Conservation (phyloP, 2,797 vertebrate species). For the Gambelia wislizenii region DNA sequence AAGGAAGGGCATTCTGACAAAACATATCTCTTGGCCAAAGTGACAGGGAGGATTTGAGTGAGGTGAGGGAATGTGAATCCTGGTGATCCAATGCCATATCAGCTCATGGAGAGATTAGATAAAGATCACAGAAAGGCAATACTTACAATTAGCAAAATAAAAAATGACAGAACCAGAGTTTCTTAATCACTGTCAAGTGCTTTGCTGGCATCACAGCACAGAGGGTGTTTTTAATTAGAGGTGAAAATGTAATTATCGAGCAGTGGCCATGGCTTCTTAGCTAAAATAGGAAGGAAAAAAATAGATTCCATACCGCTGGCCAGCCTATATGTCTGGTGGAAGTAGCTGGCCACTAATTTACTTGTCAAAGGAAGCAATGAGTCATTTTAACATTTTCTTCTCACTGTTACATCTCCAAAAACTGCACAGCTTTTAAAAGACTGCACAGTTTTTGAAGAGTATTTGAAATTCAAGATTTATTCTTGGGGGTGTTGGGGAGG, state of each 20-base stretch:
- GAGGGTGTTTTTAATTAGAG: conserved; percentile 33
- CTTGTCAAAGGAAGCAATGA: too few species aligned
- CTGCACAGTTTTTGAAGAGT: too few species aligned
- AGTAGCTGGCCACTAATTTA: too few species aligned
- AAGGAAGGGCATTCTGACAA: neutral
- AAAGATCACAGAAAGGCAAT: conserved; percentile 28
- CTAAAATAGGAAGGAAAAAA: neutral
- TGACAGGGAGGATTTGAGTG: neutral
- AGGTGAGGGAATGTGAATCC: neutral
- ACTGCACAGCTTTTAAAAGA: too few species aligned
- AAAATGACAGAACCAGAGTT: conserved; percentile 16
- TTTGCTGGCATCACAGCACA: conserved; percentile 22
- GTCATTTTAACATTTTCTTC: too few species aligned
- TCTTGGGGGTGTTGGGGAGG: too few species aligned
- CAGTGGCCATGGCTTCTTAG: neutral
- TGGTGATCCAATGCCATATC: neutral
- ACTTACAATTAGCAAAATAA: conserved; percentile 21
- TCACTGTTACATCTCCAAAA: too few species aligned
- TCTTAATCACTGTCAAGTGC: conserved; percentile 24
- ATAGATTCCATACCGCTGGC: neutral
- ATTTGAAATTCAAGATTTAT: too few species aligned
- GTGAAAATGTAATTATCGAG: conserved; percentile 27
- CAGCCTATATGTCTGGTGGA: neutral
- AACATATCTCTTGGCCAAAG: neutral
- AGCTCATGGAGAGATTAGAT: neutral